These are phyloP conservation scores for Turritopsis rubra DNA, from an alignment of 30 jellyfish, hydroid and myxozoan genomes.

Conservation along the genomic window DNA sequence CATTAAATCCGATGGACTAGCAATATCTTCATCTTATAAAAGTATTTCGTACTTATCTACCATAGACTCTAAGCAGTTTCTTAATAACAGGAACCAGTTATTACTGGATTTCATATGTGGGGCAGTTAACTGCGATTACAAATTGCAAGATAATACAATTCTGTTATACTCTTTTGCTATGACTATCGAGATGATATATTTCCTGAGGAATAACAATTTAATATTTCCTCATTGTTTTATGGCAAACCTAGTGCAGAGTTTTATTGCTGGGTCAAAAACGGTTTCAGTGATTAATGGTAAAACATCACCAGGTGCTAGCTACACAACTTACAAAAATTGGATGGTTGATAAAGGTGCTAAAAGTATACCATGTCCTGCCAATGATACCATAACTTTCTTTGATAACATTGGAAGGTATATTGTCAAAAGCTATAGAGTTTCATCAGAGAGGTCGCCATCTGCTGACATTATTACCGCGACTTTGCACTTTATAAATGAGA, in stretches of 20 bases:
- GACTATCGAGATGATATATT: background rate
- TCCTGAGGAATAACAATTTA: background rate
- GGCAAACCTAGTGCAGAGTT: constrained; percentile 2
- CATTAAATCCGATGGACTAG: background rate
- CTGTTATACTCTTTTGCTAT: background rate
- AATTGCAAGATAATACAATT: background rate
- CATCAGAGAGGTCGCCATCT: background rate
- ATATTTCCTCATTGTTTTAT: constrained; percentile 9
- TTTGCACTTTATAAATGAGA: background rate
- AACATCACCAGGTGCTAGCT: constrained; percentile 11
- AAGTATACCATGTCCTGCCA: constrained; percentile 3
- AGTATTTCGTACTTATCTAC: background rate
- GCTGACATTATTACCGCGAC: background rate
- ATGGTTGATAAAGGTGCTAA: constrained; percentile 14
- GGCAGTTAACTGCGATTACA: background rate
- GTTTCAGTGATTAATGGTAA: constrained; percentile 18
- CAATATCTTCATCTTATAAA: background rate
- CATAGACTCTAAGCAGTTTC: background rate
- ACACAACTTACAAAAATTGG: constrained; percentile 17
- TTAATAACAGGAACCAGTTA: background rate
- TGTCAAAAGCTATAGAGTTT: background rate
- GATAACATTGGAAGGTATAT: background rate
- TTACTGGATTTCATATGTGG: background rate
- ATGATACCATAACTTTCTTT: background rate
- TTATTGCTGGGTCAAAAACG: constrained; percentile 10